Evolutionary conservation across 2,113 vertebrate species (phyloP).

Genomic region (Vireo altiloquus): DNA sequence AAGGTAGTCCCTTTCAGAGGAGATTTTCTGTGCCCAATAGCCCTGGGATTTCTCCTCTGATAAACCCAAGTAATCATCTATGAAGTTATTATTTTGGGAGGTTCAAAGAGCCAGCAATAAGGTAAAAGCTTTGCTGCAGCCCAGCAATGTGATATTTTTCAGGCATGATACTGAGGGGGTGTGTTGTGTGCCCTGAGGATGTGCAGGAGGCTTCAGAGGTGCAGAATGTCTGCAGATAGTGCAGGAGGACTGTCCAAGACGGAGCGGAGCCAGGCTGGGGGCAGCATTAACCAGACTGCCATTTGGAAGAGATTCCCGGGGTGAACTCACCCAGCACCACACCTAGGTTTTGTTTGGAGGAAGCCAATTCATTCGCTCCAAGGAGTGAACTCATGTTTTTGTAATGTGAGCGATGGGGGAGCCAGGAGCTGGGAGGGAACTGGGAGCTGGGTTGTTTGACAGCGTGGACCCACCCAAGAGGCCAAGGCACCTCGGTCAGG

Average conservation of each 20-base stretch:
- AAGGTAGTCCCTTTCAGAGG: neutral
- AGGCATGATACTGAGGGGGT: neutral
- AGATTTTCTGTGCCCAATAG: neutral
- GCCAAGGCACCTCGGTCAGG: neutral
- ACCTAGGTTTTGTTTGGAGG: conserved; percentile 64
- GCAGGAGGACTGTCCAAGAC: neutral
- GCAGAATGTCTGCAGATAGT: neutral
- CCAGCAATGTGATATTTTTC: neutral
- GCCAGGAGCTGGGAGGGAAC: conserved; percentile 40
- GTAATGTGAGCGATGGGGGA: conserved; percentile 29
- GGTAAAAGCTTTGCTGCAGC: neutral
- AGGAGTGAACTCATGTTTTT: conserved; percentile 60
- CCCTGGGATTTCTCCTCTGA: neutral
- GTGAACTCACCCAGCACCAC: conserved; percentile 65
- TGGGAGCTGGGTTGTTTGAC: conserved; percentile 22
- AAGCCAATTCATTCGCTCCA: conserved; percentile 46
- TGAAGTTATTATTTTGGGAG: neutral
- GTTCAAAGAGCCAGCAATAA: neutral
- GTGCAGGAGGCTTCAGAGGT: neutral
- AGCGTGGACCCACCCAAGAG: conserved; percentile 6
- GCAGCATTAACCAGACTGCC: conserved; percentile 12
- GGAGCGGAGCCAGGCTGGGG: neutral
- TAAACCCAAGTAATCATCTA: neutral
- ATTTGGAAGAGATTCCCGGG: conserved; percentile 34
- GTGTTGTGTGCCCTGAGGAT: neutral